Percentiles rank a stretch among this genome's conserved stretches.
Conservation (phyloP, 1,140 invertebrate species). For the Procambarus virginalis region DNA sequence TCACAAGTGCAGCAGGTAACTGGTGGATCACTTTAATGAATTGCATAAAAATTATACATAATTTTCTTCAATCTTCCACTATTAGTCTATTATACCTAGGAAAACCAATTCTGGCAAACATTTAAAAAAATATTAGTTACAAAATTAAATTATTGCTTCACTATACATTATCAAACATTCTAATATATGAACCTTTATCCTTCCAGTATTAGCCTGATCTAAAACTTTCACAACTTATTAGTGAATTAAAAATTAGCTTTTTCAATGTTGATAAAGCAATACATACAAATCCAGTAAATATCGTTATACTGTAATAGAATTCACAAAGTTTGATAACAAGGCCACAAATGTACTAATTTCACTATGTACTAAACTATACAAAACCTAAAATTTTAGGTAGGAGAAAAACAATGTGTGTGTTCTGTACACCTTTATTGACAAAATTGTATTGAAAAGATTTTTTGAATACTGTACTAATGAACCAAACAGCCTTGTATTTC, state of each 20-base stretch:
- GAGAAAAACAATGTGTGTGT: conserved; percentile 48
- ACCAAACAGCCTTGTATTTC: conserved; percentile 61
- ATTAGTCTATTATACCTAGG: neutral
- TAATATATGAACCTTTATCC: neutral
- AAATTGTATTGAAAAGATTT: conserved; percentile 65
- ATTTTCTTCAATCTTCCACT: neutral
- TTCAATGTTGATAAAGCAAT: neutral
- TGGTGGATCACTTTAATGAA: neutral
- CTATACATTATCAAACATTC: neutral
- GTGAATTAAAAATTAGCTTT: neutral
- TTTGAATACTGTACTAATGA: conserved; percentile 64
- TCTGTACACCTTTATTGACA: conserved; percentile 68
- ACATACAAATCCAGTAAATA: neutral
- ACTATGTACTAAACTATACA: neutral
- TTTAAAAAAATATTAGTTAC: conserved; percentile 3
- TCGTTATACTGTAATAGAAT: neutral
- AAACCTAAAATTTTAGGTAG: conserved; percentile 19
- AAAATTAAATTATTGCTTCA: conserved; percentile 15
- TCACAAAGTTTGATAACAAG: neutral
- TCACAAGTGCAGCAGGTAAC: neutral
- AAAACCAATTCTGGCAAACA: neutral
- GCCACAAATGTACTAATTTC: neutral
- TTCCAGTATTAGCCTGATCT: neutral
- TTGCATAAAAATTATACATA: conserved; percentile 1
- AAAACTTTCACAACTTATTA: neutral